Percentiles rank a stretch among this genome's conserved stretches.
These are phyloP conservation scores for Gymnocephalus cernua DNA, from an alignment of 2,113 vertebrate species.

Conservation along the genomic window DNA sequence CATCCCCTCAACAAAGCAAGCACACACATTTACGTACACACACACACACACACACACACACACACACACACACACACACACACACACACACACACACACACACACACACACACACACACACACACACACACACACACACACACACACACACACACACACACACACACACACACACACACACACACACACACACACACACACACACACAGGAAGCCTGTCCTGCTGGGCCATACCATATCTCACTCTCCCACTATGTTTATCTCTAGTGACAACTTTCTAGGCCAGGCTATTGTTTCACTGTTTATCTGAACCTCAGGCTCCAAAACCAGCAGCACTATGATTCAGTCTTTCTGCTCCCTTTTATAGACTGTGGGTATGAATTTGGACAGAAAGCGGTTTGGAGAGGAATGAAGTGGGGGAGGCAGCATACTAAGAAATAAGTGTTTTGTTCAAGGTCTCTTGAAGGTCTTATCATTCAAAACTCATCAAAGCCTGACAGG, in stretches of 20 bases:
- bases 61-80: slow-evolving; percentile 8
- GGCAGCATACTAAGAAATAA: slow-evolving; percentile 13
- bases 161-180: slow-evolving; percentile 37
- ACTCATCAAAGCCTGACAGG: slow-evolving; percentile 36
- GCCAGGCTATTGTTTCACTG: slow-evolving; percentile 76
- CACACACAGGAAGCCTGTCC: slow-evolving; percentile 35
- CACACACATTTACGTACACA: slow-evolving; percentile 35
- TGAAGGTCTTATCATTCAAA: slow-evolving; percentile 57
- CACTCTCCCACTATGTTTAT: slow-evolving; percentile 72
- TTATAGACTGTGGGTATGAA: slow-evolving; percentile 65
- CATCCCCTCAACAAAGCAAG: slow-evolving; percentile 43
- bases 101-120: slow-evolving; percentile 33
- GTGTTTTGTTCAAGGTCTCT: slow-evolving; percentile 57
- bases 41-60: slow-evolving; percentile 27
- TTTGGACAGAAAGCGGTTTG: slow-evolving; percentile 37
- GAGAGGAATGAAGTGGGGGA: slow-evolving; percentile 50
- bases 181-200: slow-evolving; percentile 31
- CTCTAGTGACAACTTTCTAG: slow-evolving; percentile 75
- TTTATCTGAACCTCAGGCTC: slow-evolving; percentile 74
- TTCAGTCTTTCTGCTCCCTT: slow-evolving; percentile 64
- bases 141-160: slow-evolving; percentile 21
- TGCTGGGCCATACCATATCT: slow-evolving; percentile 59
- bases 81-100: slow-evolving; percentile 39
- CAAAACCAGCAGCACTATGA: slow-evolving; percentile 59
- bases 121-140: slow-evolving; percentile 42